These are phyloP conservation scores for Agriopis marginaria DNA, from an alignment of 2,888 invertebrate genomes.

Conservation along the genomic window DNA sequence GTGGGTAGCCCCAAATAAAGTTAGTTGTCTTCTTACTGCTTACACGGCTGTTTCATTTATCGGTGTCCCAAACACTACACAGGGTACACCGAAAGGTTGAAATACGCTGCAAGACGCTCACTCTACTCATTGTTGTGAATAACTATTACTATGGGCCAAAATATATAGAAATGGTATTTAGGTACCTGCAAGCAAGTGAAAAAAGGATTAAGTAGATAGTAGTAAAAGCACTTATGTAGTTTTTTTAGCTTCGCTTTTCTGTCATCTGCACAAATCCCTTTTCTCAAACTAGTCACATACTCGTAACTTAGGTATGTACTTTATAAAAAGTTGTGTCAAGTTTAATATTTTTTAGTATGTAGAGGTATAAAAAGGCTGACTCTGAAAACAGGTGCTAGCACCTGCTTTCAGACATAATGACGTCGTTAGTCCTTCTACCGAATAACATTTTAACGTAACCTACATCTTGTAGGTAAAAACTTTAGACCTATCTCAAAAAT, in stretches of 20 bases:
- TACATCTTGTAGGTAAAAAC: slow-evolving; percentile 14
- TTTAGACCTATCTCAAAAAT: background rate
- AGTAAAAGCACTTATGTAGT: too few species aligned
- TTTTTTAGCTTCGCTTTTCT: background rate
- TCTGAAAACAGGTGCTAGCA: background rate
- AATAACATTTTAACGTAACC: slow-evolving; percentile 11
- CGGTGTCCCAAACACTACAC: too few species aligned
- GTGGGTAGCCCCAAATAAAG: too few species aligned
- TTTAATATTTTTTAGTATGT: slow-evolving; percentile 10
- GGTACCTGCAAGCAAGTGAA: too few species aligned
- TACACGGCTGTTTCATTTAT: too few species aligned
- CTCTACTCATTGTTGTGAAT: too few species aligned
- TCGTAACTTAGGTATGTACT: background rate
- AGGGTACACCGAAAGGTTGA: too few species aligned
- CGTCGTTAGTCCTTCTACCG: slow-evolving; percentile 24
- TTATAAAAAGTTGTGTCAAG: background rate
- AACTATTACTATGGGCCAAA: too few species aligned
- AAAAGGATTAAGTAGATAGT: too few species aligned
- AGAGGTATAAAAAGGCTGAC: slow-evolving; percentile 17
- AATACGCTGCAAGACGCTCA: too few species aligned
- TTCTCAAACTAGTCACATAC: background rate
- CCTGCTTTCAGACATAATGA: slow-evolving; percentile 31
- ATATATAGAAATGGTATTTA: too few species aligned
- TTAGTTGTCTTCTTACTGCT: too few species aligned
- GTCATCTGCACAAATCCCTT: background rate